These are phyloP conservation scores for Characodon lateralis DNA, from an alignment of 2,797 vertebrate genomes.

Conservation along the genomic window DNA sequence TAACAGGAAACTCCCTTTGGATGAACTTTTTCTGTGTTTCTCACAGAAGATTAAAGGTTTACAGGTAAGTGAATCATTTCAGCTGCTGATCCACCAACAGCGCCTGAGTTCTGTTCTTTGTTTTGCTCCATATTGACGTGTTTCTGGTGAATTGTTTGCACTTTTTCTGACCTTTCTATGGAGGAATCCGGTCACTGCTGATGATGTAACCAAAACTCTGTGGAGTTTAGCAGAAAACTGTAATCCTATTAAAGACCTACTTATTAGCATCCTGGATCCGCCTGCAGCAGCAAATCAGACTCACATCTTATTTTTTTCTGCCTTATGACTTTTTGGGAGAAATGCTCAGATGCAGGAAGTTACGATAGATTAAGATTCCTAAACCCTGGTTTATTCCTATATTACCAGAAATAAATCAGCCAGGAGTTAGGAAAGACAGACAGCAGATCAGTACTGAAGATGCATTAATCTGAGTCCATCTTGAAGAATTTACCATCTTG, in stretches of 20 bases:
- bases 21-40: not conserved
- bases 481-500: too few species aligned
- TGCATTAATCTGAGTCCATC: too few species aligned
- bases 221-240: slow-evolving; percentile 34
- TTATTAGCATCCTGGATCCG: slow-evolving; percentile 36
- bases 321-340: not conserved
- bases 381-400: not conserved
- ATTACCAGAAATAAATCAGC: not conserved
- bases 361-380: slow-evolving; percentile 1
- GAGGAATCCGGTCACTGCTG: slow-evolving; percentile 12
- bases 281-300: slow-evolving; percentile 10
- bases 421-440: not conserved
- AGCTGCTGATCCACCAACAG: not conserved
- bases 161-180: slow-evolving; percentile 17
- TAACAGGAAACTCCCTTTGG: too few species aligned
- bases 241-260: slow-evolving; percentile 56
- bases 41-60: not conserved
- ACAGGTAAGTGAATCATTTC: not conserved
- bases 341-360: not conserved
- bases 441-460: too few species aligned
- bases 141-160: slow-evolving; percentile 1
- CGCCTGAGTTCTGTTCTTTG: not conserved
- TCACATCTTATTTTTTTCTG: not conserved
- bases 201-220: slow-evolving; percentile 35
- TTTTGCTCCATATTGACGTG: not conserved